A percentile compares a stretch with the other conserved stretches of the same genome.
phyloP scores from a whole-genome alignment of 2,113 vertebrate species.

The Leiothrix lutea region DNA sequence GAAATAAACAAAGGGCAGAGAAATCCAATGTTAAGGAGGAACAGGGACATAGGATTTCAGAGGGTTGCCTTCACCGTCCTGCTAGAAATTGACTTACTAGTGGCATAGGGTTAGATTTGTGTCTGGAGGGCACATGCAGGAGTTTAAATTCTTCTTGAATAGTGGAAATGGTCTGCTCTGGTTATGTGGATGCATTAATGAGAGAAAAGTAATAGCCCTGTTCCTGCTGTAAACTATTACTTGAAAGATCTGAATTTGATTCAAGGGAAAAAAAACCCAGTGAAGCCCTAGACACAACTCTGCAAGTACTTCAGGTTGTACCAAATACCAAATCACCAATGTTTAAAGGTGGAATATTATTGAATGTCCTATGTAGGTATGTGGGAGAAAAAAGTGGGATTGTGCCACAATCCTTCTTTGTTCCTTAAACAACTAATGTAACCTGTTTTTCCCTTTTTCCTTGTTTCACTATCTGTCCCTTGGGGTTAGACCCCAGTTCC shows the following conservation, averaged over 20 bases:
- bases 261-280: background rate
- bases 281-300: background rate
- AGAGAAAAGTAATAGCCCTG: background rate
- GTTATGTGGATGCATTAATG: background rate
- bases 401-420: background rate
- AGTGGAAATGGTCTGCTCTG: background rate
- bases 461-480: background rate
- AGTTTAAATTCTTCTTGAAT: background rate
- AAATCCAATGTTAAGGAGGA: background rate
- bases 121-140: background rate
- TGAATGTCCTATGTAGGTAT: background rate
- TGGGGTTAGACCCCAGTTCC: background rate
- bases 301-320: background rate
- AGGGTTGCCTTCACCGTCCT: background rate
- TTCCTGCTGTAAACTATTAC: background rate
- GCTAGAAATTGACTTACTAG: background rate
- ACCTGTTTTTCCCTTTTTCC: rapidly evolving
- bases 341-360: background rate
- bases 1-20: background rate
- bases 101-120: background rate
- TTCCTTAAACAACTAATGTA: background rate
- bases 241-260: background rate
- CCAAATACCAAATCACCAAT: background rate
- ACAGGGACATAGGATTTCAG: background rate
- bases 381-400: background rate